These are phyloP conservation scores for Tetragonisca angustula DNA, from an alignment of 2,888 invertebrate genomes.

Conservation along the genomic window DNA sequence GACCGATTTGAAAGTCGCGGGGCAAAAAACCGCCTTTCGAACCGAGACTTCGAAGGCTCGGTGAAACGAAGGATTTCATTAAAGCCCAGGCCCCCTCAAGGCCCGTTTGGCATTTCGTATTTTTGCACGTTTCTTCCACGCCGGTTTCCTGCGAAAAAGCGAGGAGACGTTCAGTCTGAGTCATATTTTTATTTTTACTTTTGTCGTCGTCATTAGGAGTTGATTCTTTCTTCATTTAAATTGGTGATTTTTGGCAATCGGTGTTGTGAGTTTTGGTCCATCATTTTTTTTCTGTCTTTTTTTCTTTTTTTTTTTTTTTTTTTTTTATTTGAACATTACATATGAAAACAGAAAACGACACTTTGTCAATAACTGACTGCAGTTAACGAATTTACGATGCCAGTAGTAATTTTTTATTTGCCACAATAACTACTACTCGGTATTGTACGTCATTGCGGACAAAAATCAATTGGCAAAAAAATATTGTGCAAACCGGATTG, in stretches of 20 bases:
- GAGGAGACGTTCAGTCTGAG: not conserved
- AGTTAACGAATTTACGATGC: too few relatives aligned
- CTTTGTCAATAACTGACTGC: too few relatives aligned
- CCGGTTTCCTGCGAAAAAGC: slow-evolving; percentile 20
- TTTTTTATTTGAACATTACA: not conserved
- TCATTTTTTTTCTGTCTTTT: not conserved
- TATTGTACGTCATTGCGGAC: not conserved
- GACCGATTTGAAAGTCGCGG: slow-evolving; percentile 41
- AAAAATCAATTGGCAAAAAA: not conserved
- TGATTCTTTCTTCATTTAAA: not conserved
- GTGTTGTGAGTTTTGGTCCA: too few relatives aligned
- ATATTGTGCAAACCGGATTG: not conserved
- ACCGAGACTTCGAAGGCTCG: slow-evolving; percentile 15
- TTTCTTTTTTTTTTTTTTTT: not conserved
- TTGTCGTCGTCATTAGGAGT: not conserved
- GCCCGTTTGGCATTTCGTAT: slow-evolving; percentile 27
- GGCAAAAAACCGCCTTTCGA: slow-evolving; percentile 27
- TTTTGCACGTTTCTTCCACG: slow-evolving; percentile 41
- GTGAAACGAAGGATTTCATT: slow-evolving; percentile 58
- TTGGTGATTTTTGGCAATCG: too few relatives aligned
- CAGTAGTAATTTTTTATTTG: not conserved
- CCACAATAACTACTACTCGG: not conserved
- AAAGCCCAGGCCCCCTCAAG: slow-evolving; percentile 12
- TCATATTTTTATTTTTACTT: not conserved
- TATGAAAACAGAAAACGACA: too few relatives aligned